A percentile compares a stretch with the other conserved stretches of the same genome.
phyloP scores from a whole-genome alignment of 2,113 vertebrate genomes.

The Shinisaurus crocodilurus region DNA sequence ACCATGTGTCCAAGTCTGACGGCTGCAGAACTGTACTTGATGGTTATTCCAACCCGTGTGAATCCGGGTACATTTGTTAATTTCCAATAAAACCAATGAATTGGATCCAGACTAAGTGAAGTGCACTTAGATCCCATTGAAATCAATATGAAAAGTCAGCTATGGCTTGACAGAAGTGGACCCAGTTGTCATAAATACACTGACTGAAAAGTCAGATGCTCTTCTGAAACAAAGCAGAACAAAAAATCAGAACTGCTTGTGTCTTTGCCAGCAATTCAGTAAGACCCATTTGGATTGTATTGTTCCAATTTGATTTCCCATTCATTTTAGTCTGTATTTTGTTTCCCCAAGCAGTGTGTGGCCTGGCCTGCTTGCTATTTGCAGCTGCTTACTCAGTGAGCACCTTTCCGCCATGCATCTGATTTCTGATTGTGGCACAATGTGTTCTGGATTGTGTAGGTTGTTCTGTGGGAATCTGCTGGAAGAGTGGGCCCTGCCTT shows the following conservation, averaged over 20 bases:
- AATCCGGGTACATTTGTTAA: too few species aligned
- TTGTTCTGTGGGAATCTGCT: neutral
- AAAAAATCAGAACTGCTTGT: slow-evolving; percentile 24
- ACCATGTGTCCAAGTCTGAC: too few species aligned
- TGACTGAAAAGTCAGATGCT: neutral
- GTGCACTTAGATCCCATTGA: neutral
- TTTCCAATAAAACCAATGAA: neutral
- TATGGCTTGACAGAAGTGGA: neutral
- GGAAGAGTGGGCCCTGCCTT: neutral
- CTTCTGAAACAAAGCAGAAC: neutral
- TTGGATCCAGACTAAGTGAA: neutral
- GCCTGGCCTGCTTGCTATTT: neutral
- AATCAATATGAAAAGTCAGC: neutral
- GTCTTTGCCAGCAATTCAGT: neutral
- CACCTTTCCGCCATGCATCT: neutral
- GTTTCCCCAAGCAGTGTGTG: neutral
- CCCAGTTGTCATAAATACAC: neutral
- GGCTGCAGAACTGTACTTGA: too few species aligned
- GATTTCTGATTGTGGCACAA: neutral
- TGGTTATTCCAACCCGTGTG: too few species aligned
- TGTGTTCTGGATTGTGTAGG: neutral
- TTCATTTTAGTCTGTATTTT: neutral
- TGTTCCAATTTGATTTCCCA: slow-evolving; percentile 15
- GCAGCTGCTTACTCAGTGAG: neutral
- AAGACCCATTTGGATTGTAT: neutral